Conservation (phyloP, 2,888 invertebrate genomes). For the Phyllotreta cruciferae region DNA sequence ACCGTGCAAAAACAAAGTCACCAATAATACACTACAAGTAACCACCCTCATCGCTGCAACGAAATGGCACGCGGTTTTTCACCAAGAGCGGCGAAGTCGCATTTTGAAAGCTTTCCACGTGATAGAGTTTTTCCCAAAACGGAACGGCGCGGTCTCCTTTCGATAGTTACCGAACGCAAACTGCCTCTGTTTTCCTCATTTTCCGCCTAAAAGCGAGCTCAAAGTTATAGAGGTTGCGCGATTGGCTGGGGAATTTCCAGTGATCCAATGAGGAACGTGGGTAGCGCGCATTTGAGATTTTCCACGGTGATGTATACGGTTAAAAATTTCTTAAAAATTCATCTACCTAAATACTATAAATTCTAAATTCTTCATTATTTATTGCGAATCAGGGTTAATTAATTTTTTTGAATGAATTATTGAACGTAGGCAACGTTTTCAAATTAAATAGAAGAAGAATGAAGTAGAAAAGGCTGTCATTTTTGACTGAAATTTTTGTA, state of each 20-base stretch:
- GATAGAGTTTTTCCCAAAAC: conserved; percentile 34
- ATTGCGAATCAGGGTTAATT: too few species aligned
- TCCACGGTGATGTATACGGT: conserved; percentile 18
- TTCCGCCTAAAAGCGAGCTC: conserved; percentile 37
- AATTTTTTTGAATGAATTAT: too few species aligned
- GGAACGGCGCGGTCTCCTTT: conserved; percentile 30
- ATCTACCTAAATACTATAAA: too few species aligned
- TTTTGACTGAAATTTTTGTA: not conserved
- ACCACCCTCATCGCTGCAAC: conserved; percentile 38
- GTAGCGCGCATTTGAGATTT: conserved; percentile 47
- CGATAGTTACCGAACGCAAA: conserved; percentile 40
- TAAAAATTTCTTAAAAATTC: not conserved
- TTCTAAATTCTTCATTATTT: conserved; percentile 6
- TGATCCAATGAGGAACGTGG: conserved; percentile 51
- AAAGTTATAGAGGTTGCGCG: conserved; percentile 43
- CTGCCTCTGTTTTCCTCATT: conserved; percentile 44
- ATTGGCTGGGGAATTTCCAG: conserved; percentile 53
- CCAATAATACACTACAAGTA: conserved; percentile 39
- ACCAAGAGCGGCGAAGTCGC: conserved; percentile 3
- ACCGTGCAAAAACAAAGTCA: conserved; percentile 44
- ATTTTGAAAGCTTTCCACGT: conserved; percentile 33
- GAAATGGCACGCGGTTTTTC: conserved; percentile 9
- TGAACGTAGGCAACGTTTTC: not conserved
- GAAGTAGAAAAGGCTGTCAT: too few species aligned
- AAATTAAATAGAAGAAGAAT: not conserved